Base-by-base conservation (phyloP, 2,113 vertebrate species). In the Trematomus loennbergii region DNA sequence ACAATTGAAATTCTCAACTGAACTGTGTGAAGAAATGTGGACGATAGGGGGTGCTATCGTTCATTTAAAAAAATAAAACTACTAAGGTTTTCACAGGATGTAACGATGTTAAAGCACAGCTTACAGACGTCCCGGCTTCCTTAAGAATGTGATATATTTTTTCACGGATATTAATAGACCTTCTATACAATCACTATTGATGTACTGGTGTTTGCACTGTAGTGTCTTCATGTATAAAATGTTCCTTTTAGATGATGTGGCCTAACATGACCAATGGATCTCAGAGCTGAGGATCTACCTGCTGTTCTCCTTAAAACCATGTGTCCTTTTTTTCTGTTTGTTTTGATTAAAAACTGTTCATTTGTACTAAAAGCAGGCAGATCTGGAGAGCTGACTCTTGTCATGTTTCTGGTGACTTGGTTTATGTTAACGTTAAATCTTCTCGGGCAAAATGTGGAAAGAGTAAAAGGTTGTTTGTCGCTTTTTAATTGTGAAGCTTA, bases 151-250 rank as follows among this genome's bases (percentile, higher is more conserved):
- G 65, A 65, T 68, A 18, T 53, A 29, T 40, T 40, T 53, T 50
- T 59, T 68, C 20, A 15, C 55, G 18, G 40, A 29, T 33, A 53
- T 66, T n/a, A 4, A 46, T 16, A 89, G 33, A 59, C 33, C 40
- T 59, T 15, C 17, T 72, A 29, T 12, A 55, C 70, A 64, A 70
- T 83, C 63, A 60, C 20, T 17, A 36, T 52, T 55, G 29, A 65
- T 66, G 54, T 66, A 20, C 49, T 67, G 40, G 46, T 81, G 73
- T 86, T 81, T 76, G 76, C 70, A 89, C 80, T 83, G 69, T 62
- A 53, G 20, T 70, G 53, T 73, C 18, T 36, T 66, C 53, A 55
- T 82, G 22, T 68, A 15, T 67, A 43, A 63, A 53, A 59, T 45
- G 52, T 52, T 67, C 1, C 48, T n/a, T 65, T 58, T 33, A 46